phyloP scores from a whole-genome alignment of 2,888 invertebrate genomes.

The Plebejus anna region DNA sequence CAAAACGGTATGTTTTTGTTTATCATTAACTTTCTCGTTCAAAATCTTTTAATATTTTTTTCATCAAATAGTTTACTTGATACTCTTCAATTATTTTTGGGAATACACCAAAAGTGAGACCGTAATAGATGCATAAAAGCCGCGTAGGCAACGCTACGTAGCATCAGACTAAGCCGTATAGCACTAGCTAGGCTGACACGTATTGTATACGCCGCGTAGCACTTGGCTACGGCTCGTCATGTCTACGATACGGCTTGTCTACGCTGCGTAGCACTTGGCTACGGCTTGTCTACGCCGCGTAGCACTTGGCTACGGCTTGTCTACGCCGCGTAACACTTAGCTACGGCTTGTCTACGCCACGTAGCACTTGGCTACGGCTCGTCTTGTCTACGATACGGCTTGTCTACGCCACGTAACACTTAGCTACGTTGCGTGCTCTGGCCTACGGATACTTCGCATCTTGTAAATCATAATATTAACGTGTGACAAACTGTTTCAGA shows the following conservation, averaged over 20 bases:
- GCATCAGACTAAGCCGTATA: too few species aligned
- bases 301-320: neutral
- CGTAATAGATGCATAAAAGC: neutral
- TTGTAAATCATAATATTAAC: neutral
- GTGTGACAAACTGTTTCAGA: constrained; percentile 81
- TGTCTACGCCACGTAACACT: neutral
- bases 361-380: neutral
- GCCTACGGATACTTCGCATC: neutral
- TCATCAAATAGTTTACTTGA: neutral
- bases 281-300: neutral
- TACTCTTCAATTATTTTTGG: neutral
- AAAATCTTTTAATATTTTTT: neutral
- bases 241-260: too few species aligned
- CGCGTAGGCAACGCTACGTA: too few species aligned
- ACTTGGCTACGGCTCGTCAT: neutral
- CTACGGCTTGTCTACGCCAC: neutral
- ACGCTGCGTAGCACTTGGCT: neutral
- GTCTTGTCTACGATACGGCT: neutral
- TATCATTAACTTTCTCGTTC: neutral
- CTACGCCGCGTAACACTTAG: too few species aligned
- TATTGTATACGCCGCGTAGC: neutral
- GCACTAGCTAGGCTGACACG: too few species aligned
- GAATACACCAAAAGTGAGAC: too few species aligned
- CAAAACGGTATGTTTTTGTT: constrained; percentile 89
- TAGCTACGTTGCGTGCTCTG: neutral